These are phyloP conservation scores for Rhinoderma darwinii DNA, from an alignment of 2,113 vertebrate species.

Conservation along the genomic window DNA sequence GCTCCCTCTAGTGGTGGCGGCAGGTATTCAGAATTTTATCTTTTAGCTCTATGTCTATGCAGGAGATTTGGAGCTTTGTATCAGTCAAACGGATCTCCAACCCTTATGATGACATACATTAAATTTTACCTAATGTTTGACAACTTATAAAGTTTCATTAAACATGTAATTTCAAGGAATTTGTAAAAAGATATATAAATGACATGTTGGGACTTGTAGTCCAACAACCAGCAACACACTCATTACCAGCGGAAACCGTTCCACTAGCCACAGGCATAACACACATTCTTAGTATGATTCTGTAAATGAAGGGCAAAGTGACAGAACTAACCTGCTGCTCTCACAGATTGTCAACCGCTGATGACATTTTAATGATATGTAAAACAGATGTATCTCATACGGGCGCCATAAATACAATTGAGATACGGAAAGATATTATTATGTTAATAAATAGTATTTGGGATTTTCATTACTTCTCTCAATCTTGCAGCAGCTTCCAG, in stretches of 20 bases:
- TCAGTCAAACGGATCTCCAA: too few relatives aligned
- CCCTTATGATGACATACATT: too few relatives aligned
- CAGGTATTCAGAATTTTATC: too few relatives aligned
- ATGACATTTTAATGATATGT: slow-evolving; percentile 49
- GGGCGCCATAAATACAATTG: slow-evolving; percentile 29
- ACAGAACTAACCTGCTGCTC: slow-evolving; percentile 25
- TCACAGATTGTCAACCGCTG: slow-evolving; percentile 24
- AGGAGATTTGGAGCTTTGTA: too few relatives aligned
- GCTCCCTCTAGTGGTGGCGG: too few relatives aligned
- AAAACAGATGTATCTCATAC: slow-evolving; percentile 26
- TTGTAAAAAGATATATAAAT: neutral
- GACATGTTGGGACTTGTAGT: slow-evolving; percentile 17
- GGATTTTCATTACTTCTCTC: slow-evolving; percentile 42
- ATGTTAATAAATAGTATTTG: slow-evolving; percentile 47
- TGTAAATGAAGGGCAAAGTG: neutral
- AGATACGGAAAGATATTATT: slow-evolving; percentile 40
- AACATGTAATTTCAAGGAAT: neutral
- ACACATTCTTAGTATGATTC: neutral
- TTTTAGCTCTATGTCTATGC: too few relatives aligned
- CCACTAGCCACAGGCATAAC: neutral
- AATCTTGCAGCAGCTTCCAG: slow-evolving; percentile 28
- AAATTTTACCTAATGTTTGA: too few relatives aligned
- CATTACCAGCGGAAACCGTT: neutral
- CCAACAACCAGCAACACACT: neutral
- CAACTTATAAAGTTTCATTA: too few relatives aligned